phyloP scores from a whole-genome alignment of 2,888 invertebrate species.

The Xanthia icteritia region DNA sequence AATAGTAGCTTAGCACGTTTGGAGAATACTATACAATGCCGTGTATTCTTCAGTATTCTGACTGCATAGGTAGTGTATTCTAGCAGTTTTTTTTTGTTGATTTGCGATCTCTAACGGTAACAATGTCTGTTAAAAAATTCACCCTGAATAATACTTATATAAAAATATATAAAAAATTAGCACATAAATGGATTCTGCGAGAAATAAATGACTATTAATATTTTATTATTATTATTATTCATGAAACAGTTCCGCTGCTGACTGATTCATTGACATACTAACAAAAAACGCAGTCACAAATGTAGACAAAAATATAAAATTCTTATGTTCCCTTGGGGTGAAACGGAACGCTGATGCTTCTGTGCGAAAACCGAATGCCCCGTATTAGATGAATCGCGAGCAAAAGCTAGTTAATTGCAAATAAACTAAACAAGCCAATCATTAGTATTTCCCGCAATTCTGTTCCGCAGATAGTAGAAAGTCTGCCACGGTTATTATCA shows the following conservation, averaged over 20 bases:
- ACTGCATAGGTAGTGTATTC: neutral
- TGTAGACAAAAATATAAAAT: neutral
- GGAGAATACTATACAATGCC: too few species aligned
- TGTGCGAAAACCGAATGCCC: neutral
- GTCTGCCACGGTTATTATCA: constrained; percentile 40
- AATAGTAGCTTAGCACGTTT: neutral
- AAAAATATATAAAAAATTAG: too few species aligned
- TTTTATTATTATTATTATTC: too few species aligned
- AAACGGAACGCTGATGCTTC: neutral
- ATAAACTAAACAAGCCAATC: constrained; percentile 7
- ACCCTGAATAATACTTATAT: neutral
- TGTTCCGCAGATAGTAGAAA: constrained; percentile 44
- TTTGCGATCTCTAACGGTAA: neutral
- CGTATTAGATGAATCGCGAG: neutral
- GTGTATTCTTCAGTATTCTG: too few species aligned
- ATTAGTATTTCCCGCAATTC: constrained; percentile 23
- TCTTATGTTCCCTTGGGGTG: too few species aligned
- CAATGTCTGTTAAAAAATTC: neutral
- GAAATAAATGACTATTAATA: too few species aligned
- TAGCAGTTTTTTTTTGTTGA: too few species aligned
- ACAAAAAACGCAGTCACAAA: neutral
- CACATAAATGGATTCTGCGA: too few species aligned
- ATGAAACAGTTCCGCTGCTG: too few species aligned
- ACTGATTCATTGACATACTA: neutral
- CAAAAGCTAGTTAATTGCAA: neutral